Base-by-base conservation (phyloP, 2,113 vertebrate species). In the Ahaetulla prasina region DNA sequence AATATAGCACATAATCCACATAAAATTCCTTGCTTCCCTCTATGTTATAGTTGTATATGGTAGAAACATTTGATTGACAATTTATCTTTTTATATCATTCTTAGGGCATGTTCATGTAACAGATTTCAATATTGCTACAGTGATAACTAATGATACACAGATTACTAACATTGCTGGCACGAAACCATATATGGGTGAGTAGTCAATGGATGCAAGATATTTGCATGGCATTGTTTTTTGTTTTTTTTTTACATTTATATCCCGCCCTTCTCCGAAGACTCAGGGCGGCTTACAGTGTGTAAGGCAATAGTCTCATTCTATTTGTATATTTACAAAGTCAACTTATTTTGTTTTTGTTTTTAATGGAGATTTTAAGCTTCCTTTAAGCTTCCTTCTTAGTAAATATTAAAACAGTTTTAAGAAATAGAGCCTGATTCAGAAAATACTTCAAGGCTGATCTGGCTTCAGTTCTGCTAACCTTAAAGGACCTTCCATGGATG, bases 181-280 rank as follows among this genome's bases (percentile, higher is more conserved):
- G 25, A 99, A 99, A 95, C 99, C 99, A 0, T 99, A 99, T 86
- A 99, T 99, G 99, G 99, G 99, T 99, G 97, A 94, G 96, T 45
- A 39, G 47, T 52, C 7, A 60, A 1, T 3, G 8, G 11, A 0
- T 4, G 9, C 0, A 0, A 0, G 0, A 0, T 4, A 53, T 50
- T 30, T 3, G 2, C 57, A 0, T 14, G 20, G 1, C 2, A 0
- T n/a, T 47, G 6, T 18, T 87, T n/a, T n/a, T n/a, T n/a, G n/a
- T n/a, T n/a, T n/a, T n/a, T n/a, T n/a, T n/a, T n/a, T n/a, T n/a
- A n/a, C n/a, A n/a, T n/a, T n/a, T n/a, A n/a, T n/a, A n/a, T n/a
- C n/a, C n/a, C n/a, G n/a, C n/a, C n/a, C n/a, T n/a, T n/a, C n/a
- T n/a, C n/a, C n/a, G n/a, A n/a, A n/a, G n/a, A n/a, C n/a, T n/a